phyloP scores from a whole-genome alignment of 2,888 invertebrate genomes.

The Poecilus cupreus region DNA sequence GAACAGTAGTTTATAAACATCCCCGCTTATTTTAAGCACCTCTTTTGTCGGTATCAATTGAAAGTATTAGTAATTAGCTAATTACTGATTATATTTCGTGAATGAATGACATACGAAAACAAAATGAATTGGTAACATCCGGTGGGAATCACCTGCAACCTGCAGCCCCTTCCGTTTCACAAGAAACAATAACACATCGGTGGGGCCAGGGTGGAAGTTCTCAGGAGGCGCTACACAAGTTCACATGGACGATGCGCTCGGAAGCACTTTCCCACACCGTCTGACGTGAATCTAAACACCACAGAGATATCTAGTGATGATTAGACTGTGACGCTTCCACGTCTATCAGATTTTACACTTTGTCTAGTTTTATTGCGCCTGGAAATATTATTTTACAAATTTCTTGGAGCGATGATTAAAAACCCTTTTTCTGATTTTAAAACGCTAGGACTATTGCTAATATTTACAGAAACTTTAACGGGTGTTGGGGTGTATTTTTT shows the following conservation, averaged over 20 bases:
- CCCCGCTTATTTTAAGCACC: too few species aligned
- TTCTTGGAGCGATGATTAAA: too few species aligned
- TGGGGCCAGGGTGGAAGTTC: conserved; percentile 61
- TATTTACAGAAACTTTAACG: too few species aligned
- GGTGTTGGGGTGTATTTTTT: too few species aligned
- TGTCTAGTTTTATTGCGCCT: background rate
- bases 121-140: background rate
- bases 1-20: too few species aligned
- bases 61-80: too few species aligned
- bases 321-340: background rate
- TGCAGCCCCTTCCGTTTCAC: background rate
- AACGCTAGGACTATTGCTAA: too few species aligned
- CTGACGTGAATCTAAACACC: conserved; percentile 22
- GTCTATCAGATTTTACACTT: background rate
- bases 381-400: too few species aligned
- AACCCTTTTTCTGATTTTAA: too few species aligned
- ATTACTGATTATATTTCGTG: too few species aligned
- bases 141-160: background rate
- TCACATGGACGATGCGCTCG: conserved; percentile 67
- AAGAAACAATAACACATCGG: conserved; percentile 1
- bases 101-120: background rate
- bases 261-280: conserved; percentile 66
- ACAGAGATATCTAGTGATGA: background rate
- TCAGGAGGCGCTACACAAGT: conserved; percentile 63
- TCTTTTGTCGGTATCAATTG: too few species aligned